These are phyloP conservation scores for Actinopyga echinites DNA, from an alignment of 53 echinoderm and acorn worm genomes.

Conservation along the genomic window DNA sequence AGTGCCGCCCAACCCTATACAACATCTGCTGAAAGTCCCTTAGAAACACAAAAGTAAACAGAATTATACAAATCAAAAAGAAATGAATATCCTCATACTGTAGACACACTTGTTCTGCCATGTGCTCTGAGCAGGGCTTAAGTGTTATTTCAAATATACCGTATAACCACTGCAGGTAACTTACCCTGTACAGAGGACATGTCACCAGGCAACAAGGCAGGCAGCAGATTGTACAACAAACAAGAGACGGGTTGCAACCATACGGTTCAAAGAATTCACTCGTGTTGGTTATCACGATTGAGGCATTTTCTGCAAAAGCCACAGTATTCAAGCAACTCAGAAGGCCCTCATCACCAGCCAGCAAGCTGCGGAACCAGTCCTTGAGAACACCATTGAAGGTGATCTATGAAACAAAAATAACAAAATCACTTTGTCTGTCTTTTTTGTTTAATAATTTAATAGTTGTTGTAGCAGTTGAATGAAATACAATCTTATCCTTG, in stretches of 20 bases:
- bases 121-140: too few relatives aligned
- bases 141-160: too few relatives aligned
- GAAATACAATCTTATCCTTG: too few relatives aligned
- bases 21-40: too few relatives aligned
- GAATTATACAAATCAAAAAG: too few relatives aligned
- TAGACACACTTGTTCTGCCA: too few relatives aligned
- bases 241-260: constrained; percentile 33
- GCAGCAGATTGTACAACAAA: constrained; percentile 56
- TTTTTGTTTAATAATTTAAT: too few relatives aligned
- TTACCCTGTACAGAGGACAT: constrained; percentile 73
- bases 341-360: constrained; percentile 33
- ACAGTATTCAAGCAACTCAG: constrained; percentile 34
- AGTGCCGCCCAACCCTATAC: too few relatives aligned
- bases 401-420: constrained; percentile 47
- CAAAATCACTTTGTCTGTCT: background rate
- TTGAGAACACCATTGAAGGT: constrained; percentile 53
- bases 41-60: too few relatives aligned
- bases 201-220: constrained; percentile 66
- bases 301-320: constrained; percentile 45
- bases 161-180: too few relatives aligned
- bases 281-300: constrained; percentile 58
- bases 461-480: too few relatives aligned
- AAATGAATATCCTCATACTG: too few relatives aligned
- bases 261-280: constrained; percentile 57
- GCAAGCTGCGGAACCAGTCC: constrained; percentile 56